Percentiles rank a stretch among this genome's conserved stretches.
Conservation (phyloP, 2,113 vertebrate genomes). For the Macroglossus sobrinus region DNA sequence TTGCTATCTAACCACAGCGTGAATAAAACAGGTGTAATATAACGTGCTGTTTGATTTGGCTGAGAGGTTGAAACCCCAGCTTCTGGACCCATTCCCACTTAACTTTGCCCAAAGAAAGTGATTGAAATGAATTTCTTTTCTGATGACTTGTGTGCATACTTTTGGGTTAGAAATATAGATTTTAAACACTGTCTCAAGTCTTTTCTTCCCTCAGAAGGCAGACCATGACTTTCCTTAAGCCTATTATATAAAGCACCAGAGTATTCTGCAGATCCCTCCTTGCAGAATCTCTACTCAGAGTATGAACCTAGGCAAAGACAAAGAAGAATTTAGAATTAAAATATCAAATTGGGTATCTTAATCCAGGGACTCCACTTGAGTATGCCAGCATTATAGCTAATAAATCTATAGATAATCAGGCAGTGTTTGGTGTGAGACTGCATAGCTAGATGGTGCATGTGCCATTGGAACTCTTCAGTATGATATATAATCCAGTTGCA, state of each 20-base stretch:
- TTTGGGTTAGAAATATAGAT: conserved; percentile 1
- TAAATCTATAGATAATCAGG: not conserved
- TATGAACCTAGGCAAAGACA: not conserved
- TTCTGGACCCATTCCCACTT: not conserved
- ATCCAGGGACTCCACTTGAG: not conserved
- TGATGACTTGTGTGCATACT: not conserved
- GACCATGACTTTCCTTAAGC: not conserved
- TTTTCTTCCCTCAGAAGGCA: not conserved
- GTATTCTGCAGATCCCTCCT: too few relatives aligned
- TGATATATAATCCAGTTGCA: not conserved
- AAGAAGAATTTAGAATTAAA: not conserved
- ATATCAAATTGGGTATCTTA: not conserved
- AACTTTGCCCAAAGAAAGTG: conserved; percentile 6
- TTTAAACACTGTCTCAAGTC: conserved; percentile 46
- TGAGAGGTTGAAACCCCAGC: not conserved
- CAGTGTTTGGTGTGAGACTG: not conserved
- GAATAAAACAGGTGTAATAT: conserved; percentile 18
- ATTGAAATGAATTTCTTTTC: conserved; percentile 23
- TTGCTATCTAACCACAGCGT: conserved; percentile 35
- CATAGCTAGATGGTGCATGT: not conserved
- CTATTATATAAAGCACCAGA: not conserved
- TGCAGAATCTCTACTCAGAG: too few relatives aligned
- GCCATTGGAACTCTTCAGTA: not conserved
- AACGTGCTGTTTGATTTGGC: conserved; percentile 38
- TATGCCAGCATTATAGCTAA: not conserved